phyloP scores from a whole-genome alignment of 2,113 vertebrate species.

The Strix uralensis region DNA sequence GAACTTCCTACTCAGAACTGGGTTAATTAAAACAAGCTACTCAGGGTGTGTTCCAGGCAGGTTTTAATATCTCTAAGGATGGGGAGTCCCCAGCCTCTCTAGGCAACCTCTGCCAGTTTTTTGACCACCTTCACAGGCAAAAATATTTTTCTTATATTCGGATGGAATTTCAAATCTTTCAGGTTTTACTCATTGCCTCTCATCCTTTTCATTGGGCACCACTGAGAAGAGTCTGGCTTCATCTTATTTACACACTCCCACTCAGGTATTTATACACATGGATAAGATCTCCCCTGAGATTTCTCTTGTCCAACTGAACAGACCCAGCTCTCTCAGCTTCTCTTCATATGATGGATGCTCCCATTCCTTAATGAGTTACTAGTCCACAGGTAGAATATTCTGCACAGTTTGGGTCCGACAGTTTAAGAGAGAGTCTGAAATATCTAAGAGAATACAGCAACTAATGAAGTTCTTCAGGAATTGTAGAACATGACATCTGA shows the following conservation, averaged over 20 bases:
- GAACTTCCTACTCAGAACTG: neutral
- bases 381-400: neutral
- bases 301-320: neutral
- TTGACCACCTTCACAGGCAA: neutral
- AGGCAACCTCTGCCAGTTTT: neutral
- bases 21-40: neutral
- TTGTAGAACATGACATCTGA: neutral
- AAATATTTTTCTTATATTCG: neutral
- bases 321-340: neutral
- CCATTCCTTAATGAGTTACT: neutral
- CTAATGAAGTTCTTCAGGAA: neutral
- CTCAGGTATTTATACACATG: neutral
- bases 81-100: neutral
- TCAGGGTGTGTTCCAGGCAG: neutral
- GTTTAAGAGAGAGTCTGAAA: neutral
- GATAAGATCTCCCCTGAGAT: neutral
- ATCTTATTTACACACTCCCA: neutral
- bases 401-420: neutral
- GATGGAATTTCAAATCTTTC: neutral
- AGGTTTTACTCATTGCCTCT: neutral
- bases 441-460: neutral
- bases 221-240: neutral
- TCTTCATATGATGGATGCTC: rapidly evolving
- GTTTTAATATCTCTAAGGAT: neutral
- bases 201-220: neutral